Percentiles rank a stretch among this genome's conserved stretches.
Conservation (phyloP, 2,113 vertebrate species). For the Brachypodius melanocephalos region DNA sequence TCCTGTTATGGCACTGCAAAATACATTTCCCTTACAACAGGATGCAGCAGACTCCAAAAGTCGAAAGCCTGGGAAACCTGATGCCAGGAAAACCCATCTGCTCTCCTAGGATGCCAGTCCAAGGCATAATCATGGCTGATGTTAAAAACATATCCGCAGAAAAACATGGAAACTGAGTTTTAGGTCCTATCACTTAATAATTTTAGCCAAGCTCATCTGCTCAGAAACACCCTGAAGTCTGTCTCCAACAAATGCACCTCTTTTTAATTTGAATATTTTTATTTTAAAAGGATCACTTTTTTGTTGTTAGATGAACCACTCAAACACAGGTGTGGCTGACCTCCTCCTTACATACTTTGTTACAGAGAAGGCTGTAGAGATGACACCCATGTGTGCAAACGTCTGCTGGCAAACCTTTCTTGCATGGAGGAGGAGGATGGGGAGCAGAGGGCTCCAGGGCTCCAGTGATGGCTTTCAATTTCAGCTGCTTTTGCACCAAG, state of each 20-base stretch:
- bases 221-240: background rate
- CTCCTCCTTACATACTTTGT: background rate
- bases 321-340: background rate
- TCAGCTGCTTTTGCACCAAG: background rate
- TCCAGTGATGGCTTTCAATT: background rate
- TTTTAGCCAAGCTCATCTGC: background rate
- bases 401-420: background rate
- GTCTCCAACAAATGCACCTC: background rate
- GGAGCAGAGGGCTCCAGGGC: background rate
- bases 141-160: slow-evolving; percentile 23
- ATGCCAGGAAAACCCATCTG: slow-evolving; percentile 58
- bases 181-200: background rate
- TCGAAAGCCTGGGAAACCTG: background rate
- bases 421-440: background rate
- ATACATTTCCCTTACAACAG: background rate
- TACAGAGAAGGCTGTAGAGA: background rate
- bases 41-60: slow-evolving; percentile 5
- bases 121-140: background rate
- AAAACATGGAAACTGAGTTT: background rate
- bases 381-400: background rate
- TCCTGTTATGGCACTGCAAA: background rate
- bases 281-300: background rate
- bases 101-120: background rate
- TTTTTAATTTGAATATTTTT: background rate
- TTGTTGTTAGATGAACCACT: background rate